Percentiles rank a stretch among this genome's conserved stretches.
These are phyloP conservation scores for Stictonetta naevosa DNA, from an alignment of 2,113 vertebrate genomes.

Conservation along the genomic window DNA sequence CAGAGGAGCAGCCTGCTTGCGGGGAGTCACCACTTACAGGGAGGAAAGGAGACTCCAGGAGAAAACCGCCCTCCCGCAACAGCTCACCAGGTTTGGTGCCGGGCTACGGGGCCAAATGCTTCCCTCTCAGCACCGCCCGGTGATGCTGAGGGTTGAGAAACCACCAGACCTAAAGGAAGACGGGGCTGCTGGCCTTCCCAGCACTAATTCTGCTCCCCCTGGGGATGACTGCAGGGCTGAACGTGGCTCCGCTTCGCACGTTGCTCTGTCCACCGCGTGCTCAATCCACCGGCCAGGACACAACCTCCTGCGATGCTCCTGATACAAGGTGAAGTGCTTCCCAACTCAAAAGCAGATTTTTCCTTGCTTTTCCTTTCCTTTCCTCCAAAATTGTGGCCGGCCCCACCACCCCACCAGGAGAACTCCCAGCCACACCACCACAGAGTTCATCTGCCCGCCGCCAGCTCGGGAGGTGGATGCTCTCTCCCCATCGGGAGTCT, in stretches of 20 bases:
- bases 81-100: not conserved
- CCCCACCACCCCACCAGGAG: not conserved
- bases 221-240: not conserved
- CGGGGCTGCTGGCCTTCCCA: not conserved
- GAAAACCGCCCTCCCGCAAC: not conserved
- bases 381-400: not conserved
- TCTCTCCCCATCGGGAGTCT: not conserved
- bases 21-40: not conserved
- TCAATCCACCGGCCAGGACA: not conserved
- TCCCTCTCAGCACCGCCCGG: not conserved
- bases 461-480: not conserved
- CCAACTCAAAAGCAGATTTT: not conserved
- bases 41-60: not conserved
- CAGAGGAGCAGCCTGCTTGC: not conserved
- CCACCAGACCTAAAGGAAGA: not conserved
- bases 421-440: not conserved
- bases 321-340: not conserved
- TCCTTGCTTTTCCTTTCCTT: not conserved
- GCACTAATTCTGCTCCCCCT: not conserved
- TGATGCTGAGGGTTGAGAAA: not conserved
- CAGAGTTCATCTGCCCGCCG: not conserved
- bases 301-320: not conserved
- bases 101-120: not conserved
- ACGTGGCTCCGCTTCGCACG: not conserved
- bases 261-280: not conserved